Evolutionary conservation across 2,113 vertebrate genomes (phyloP), one percentile per base, ranked within the genome.

Genomic region (Daboia siamensis): DNA sequence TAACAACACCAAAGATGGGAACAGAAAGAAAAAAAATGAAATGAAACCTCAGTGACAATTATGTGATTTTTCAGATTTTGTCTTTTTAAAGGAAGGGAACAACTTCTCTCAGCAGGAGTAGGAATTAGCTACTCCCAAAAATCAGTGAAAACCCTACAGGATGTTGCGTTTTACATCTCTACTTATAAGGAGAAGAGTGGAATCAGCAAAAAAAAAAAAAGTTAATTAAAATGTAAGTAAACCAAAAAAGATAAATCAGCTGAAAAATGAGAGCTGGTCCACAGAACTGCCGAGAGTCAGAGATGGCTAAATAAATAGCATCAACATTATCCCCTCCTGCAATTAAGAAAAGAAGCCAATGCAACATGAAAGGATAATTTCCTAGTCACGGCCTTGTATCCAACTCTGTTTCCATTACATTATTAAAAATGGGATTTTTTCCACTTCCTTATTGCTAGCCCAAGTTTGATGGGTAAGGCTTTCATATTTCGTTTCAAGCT

Each of bases 11-110:
- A 57, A 55, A 87, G 3, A 17, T 20, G 51, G 5, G 2, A 94
- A 88, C 64, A 39, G 29, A 93, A 91, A 91, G 20, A 15, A 92
- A 13, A 13, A 92, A 95, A 74, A 39, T 1, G 90, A 94, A 92
- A 33, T 61, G 17, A 91, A 93, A 93, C 90, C 39, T 44, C 46
- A 90, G 92, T 90, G 92, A 0, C 21, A 90, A 1, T 20, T 13
- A 89, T 91, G 24, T 0, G 10, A 4, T 59, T 46, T 51, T 52
- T 24, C 29, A 80, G 51, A 23, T 24, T 48, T 52, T 80, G n/a
- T 80, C 21, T n/a, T 20, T 80, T 12, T 74, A 57, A 86, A 80
- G 48, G n/a, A 59, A 33, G 8, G 15, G 13, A 84, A 26, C 24
- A n/a, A n/a, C 44, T 64, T 10, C 46, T 59, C 15, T 91, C n/a